Evolutionary conservation across 2,888 invertebrate species (phyloP), one percentile per base, ranked within the genome.

Genomic region (Pantelozetes paolii): DNA sequence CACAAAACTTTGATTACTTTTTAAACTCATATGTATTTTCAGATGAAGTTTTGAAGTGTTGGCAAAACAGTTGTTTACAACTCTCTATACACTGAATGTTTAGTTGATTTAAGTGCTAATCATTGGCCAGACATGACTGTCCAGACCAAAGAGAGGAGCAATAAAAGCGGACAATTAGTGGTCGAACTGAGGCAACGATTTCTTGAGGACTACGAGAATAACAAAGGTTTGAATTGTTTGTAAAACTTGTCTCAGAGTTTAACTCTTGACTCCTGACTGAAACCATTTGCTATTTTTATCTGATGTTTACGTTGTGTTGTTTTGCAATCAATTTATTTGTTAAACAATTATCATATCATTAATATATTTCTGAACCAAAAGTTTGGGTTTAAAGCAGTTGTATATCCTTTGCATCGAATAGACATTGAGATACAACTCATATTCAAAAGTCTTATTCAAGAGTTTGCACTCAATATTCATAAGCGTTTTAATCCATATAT

Each of bases 201-300:
- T 28, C 57, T 57, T 57, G 26, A 57, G 28, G 57, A 57, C 20
- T 57, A 57, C 28, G 57, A 57, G 8, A 57, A 57, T 57, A 57
- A 57, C 15, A 57, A 26, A 57, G 57, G 57, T 57, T 26, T 57
- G 57, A 2, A 57, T 23, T 57, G 28, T 57, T 57, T 26, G 11
- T 3, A 57, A 26, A 57, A 26, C 18, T 50, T 50, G n/a, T 50
- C n/a, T 11, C 50, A n/a, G 6, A 20, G n/a, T n/a, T n/a, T n/a
- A n/a, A n/a, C n/a, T n/a, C n/a, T n/a, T n/a, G n/a, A 40, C 6
- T 13, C 13, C 6, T 20, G 50, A 50, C 50, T 20, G 9, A 50
- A 50, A 50, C 50, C 50, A 50, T 50, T 40, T n/a, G 50, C 50
- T 57, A 57, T 57, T 57, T 57, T 57, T 57, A 20, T 57, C 57